Conservation (phyloP, 1,140 invertebrate species). For the Neotoxoptera formosana region DNA sequence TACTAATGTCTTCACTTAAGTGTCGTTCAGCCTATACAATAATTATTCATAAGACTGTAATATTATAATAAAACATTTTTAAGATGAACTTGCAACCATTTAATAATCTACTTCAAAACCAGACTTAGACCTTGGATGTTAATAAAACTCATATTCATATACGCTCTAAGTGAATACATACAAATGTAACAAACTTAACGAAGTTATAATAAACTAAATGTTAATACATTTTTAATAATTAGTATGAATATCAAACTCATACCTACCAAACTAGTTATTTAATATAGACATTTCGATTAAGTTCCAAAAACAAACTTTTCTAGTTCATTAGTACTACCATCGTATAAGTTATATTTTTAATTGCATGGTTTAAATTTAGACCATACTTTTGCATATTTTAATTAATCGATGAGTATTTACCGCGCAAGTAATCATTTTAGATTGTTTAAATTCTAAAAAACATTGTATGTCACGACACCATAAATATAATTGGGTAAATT, state of each 20-base stretch:
- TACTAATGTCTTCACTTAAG: not conserved
- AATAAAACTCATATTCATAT: conserved; percentile 4
- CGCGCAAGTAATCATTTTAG: no score
- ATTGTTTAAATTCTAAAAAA: no score
- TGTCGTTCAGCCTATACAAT: not conserved
- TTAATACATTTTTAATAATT: not conserved
- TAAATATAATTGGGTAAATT: no score
- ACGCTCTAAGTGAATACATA: not conserved
- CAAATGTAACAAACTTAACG: not conserved
- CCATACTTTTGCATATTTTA: no score
- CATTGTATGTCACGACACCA: no score
- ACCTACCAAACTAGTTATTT: not conserved
- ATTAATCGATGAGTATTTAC: no score
- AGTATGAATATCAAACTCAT: not conserved
- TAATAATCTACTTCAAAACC: conserved; percentile 18
- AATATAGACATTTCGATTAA: not conserved
- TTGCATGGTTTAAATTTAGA: no score
- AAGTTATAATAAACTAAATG: not conserved
- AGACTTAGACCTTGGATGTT: conserved; percentile 11
- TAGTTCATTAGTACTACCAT: no score
- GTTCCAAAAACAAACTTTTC: not conserved
- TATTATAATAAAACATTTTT: not conserved
- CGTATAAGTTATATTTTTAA: no score
- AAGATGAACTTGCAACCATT: not conserved
- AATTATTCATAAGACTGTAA: not conserved